Conservation (phyloP, 1,140 invertebrate species). For the Drosophila mauritiana region DNA sequence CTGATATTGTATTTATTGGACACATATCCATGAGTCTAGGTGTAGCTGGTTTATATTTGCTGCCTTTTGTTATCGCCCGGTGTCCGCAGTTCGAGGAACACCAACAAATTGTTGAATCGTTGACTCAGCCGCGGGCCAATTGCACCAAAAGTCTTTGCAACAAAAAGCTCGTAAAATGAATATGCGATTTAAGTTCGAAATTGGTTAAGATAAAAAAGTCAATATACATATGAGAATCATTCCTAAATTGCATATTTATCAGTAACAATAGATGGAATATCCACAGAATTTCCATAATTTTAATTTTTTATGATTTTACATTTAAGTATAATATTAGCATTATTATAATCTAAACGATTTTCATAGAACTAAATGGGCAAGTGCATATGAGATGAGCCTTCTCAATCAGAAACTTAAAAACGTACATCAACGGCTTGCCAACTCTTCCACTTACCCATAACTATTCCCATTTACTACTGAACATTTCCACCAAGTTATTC, state of each 20-base stretch:
- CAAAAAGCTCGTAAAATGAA: conserved; percentile 37
- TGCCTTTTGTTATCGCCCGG: conserved; percentile 48
- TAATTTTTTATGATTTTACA: too few species aligned
- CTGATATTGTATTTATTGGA: conserved; percentile 17
- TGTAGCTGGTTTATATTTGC: conserved; percentile 38
- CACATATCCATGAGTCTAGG: conserved; percentile 22
- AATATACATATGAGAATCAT: conserved; percentile 10
- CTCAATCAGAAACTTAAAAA: too few species aligned
- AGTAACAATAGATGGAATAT: neutral
- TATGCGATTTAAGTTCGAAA: conserved; percentile 59
- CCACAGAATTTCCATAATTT: neutral
- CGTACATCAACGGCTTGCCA: neutral
- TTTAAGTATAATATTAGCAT: too few species aligned
- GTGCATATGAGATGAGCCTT: too few species aligned
- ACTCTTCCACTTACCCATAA: neutral
- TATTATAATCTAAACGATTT: too few species aligned
- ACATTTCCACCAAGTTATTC: conserved; percentile 13
- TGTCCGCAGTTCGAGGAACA: conserved; percentile 10
- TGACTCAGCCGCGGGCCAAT: conserved; percentile 70
- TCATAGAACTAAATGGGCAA: too few species aligned
- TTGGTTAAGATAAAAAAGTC: conserved; percentile 17
- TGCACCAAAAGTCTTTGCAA: conserved; percentile 51
- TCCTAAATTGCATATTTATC: conserved; percentile 18
- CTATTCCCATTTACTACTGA: conserved; percentile 10
- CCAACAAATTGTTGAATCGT: conserved; percentile 76